A percentile compares a stretch with the other conserved stretches of the same genome.
Conservation (phyloP, 2,888 invertebrate species). For the Conus canariensis region DNA sequence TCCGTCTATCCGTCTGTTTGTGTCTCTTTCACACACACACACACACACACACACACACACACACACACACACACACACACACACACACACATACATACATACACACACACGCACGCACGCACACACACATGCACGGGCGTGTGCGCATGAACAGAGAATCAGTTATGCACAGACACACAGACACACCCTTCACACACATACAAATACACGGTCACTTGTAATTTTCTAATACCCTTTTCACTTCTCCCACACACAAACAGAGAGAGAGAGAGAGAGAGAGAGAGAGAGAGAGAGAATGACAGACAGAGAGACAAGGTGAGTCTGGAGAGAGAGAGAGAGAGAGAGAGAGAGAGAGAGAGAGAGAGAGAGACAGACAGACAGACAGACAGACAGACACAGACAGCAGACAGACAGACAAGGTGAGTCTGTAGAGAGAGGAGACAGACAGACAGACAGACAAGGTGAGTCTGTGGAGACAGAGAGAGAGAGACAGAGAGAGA, state of each 20-base stretch:
- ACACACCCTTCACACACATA: background rate
- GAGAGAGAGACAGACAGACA: background rate
- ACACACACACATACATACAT: too few relatives aligned
- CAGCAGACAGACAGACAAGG: too few relatives aligned
- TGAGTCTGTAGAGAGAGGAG: background rate
- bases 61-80: background rate
- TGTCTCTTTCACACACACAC: too few relatives aligned
- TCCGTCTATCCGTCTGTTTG: too few relatives aligned
- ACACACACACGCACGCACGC: too few relatives aligned
- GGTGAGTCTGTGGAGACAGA: background rate
- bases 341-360: background rate
- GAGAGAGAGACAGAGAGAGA: background rate
- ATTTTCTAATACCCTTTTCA: too few relatives aligned
- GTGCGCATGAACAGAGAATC: background rate
- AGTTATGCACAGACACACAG: background rate
- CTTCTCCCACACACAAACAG: too few relatives aligned
- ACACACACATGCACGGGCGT: background rate
- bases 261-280: background rate
- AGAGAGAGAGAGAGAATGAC: too few relatives aligned
- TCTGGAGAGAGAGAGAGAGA: too few relatives aligned
- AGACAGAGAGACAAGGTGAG: too few relatives aligned
- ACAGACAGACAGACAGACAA: background rate
- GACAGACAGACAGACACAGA: background rate
- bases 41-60: background rate
- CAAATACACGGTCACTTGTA: background rate